Base-by-base conservation (phyloP, 92 coral and sea anemone genomes). In the Ricordea florida region DNA sequence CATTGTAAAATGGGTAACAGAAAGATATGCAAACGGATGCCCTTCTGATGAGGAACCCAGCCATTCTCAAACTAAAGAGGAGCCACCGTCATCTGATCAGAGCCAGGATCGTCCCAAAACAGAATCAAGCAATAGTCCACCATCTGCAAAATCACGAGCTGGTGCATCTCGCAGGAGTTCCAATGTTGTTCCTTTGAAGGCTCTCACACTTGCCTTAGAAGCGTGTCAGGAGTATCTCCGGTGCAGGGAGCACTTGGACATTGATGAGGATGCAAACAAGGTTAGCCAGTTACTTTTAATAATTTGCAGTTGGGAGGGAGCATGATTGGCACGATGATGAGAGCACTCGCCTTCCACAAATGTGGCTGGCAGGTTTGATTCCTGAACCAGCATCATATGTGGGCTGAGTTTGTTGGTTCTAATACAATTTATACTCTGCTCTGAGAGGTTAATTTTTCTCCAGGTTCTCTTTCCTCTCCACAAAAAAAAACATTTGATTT, bases 171-270 rank as follows among this genome's bases (percentile, higher is more conserved):
- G 48, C 6, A 51, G 59, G 3, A 41, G 58, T 22, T 57, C 76
- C 28, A 80, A 57, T 51, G 80, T 88, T 30, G 37, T 88, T 34
- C 90, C 97, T 3, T 90, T 91, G n/a, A 90, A 82, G 58, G 97
- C 88, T 20, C 71, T 94, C 17, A 85, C 93, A 21, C 77, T 86
- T 47, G 90, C 97, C 9, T 84, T 94, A n/a, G 92, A 86, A 58
- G 97, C 93, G 15, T 94, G 98, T 61, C 85, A 86, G 62, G 86
- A 94, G 10, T 94, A 55, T 28, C 66, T 94, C 5, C 30, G 73
- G 59, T 65, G 84, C 10, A 83, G 69, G 69, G 97, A 91, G 16
- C 93, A 94, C 62, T 34, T 82, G 64, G 98, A 94, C 63, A 87
- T 94, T 62, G 98, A 94, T 75, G 90, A 87, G 18, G 47, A 82